Conservation (phyloP, 2,888 invertebrate species). For the Leptarthrus brevirostris region DNA sequence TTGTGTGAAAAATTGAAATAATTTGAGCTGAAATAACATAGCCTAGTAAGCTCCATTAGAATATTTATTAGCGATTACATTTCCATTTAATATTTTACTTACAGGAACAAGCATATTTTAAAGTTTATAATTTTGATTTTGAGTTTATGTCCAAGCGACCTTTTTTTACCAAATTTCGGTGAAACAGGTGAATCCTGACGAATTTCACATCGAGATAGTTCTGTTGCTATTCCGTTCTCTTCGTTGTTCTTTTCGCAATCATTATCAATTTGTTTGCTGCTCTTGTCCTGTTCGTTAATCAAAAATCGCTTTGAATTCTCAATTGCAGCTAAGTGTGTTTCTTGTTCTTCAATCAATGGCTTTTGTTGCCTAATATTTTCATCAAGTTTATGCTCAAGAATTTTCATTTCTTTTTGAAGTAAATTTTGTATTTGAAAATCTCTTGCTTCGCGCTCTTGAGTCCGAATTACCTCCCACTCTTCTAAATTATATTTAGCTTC, state of each 20-base stretch:
- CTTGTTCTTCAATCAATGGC: constrained; percentile 60
- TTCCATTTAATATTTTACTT: too few relatives aligned
- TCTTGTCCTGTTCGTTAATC: constrained; percentile 58
- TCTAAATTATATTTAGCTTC: constrained; percentile 68
- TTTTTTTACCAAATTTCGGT: constrained; percentile 54
- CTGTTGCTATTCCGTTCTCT: neutral
- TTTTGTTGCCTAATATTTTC: constrained; percentile 61
- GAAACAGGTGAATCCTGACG: neutral
- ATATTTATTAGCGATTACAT: too few relatives aligned
- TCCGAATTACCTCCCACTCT: constrained; percentile 68
- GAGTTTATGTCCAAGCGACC: constrained; percentile 54
- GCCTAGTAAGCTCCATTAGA: too few relatives aligned
- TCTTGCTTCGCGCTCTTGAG: constrained; percentile 65
- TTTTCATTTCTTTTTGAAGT: constrained; percentile 59
- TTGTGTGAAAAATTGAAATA: too few relatives aligned
- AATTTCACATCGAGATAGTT: constrained; percentile 14
- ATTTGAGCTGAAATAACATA: too few relatives aligned
- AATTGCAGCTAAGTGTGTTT: constrained; percentile 62
- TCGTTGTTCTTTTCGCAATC: neutral
- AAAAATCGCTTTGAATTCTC: constrained; percentile 65
- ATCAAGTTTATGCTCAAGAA: constrained; percentile 55
- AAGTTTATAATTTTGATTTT: too few relatives aligned
- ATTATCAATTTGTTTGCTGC: neutral
- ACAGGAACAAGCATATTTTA: too few relatives aligned
- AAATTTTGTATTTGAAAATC: constrained; percentile 65